Percentiles rank a stretch among this genome's conserved stretches.
phyloP scores from a whole-genome alignment of 2,113 vertebrate species.

The Ictalurus furcatus region DNA sequence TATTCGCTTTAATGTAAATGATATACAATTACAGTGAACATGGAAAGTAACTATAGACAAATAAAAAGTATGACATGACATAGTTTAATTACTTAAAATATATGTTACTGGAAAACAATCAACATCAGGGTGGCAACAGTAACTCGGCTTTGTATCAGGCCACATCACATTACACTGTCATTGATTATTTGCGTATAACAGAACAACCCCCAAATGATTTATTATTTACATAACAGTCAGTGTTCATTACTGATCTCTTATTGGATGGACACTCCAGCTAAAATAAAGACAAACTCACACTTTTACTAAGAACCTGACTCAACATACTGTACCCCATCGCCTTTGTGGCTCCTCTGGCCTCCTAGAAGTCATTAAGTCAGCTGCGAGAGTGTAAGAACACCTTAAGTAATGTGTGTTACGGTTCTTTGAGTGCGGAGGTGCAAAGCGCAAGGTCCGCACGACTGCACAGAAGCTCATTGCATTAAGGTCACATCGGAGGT shows the following conservation, averaged over 20 bases:
- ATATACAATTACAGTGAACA: neutral
- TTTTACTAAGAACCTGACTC: neutral
- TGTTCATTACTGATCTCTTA: neutral
- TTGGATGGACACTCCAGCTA: neutral
- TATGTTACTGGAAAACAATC: neutral
- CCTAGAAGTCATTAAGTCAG: slow-evolving; percentile 28
- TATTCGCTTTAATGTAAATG: neutral
- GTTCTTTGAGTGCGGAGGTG: slow-evolving; percentile 21
- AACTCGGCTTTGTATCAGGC: neutral
- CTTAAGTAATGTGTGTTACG: slow-evolving; percentile 23
- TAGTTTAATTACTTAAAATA: neutral
- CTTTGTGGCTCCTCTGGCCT: slow-evolving; percentile 2
- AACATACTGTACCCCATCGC: neutral
- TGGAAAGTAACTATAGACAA: neutral
- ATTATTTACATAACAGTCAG: neutral
- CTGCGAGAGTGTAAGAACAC: slow-evolving; percentile 5
- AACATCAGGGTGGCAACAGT: neutral
- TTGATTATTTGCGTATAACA: neutral
- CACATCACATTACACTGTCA: neutral
- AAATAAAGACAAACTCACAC: neutral
- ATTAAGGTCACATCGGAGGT: slow-evolving; percentile 37
- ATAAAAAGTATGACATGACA: neutral
- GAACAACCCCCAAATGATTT: neutral
- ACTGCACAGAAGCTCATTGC: slow-evolving; percentile 37
- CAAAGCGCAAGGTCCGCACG: slow-evolving; percentile 33